A percentile compares a stretch with the other conserved stretches of the same genome.
Conservation (phyloP, 2,113 vertebrate species). For the Chloroceryle aenea region DNA sequence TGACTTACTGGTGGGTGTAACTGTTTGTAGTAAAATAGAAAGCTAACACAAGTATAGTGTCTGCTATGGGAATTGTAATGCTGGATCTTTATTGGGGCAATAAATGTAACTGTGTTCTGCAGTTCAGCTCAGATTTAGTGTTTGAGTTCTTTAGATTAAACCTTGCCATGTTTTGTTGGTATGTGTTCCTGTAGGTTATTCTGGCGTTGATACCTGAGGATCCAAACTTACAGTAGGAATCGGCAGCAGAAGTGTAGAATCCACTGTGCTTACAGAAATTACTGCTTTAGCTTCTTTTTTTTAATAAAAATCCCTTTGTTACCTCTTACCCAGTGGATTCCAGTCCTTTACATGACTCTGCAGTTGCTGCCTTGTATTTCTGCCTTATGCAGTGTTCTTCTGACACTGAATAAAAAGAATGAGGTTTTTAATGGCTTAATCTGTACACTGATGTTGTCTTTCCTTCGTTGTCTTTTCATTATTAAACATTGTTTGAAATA, state of each 20-base stretch:
- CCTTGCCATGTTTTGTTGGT: not conserved
- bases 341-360: not conserved
- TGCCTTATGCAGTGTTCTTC: not conserved
- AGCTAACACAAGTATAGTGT: not conserved
- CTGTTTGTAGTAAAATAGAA: not conserved
- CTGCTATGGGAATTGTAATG: not conserved
- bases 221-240: not conserved
- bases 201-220: not conserved
- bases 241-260: not conserved
- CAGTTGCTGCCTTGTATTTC: not conserved
- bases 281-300: not conserved
- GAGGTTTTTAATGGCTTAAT: not conserved
- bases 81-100: not conserved
- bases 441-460: not conserved
- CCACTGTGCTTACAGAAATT: not conserved
- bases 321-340: not conserved
- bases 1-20: not conserved
- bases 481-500: not conserved
- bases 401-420: not conserved
- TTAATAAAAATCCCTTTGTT: not conserved
- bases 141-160: not conserved
- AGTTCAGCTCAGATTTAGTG: not conserved
- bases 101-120: not conserved
- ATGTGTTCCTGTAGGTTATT: not conserved
- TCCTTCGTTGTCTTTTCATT: not conserved